Evolutionary conservation across 2,888 invertebrate genomes (phyloP).

Genomic region (Andrena trimmerana): DNA sequence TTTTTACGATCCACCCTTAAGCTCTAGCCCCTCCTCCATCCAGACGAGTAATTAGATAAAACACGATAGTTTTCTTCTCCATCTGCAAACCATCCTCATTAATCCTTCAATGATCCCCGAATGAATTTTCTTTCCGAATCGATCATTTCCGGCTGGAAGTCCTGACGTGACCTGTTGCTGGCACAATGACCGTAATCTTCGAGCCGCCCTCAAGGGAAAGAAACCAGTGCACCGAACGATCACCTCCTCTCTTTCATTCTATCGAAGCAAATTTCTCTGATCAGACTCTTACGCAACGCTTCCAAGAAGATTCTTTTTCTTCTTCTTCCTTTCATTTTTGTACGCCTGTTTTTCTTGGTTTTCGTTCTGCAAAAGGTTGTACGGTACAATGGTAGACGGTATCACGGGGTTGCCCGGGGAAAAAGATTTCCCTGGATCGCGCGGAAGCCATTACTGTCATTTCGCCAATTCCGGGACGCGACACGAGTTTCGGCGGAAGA

Average conservation of each 20-base stretch:
- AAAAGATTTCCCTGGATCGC: not conserved
- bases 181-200: slow-evolving; percentile 54
- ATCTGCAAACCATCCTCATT: not conserved
- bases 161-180: slow-evolving; percentile 41
- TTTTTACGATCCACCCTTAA: not conserved
- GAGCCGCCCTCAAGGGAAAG: not conserved
- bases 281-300: not conserved
- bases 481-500: slow-evolving; percentile 29
- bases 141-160: slow-evolving; percentile 21
- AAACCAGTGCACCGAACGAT: not conserved
- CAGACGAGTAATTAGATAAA: not conserved
- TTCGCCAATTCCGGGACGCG: slow-evolving; percentile 51
- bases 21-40: not conserved
- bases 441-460: slow-evolving; percentile 51
- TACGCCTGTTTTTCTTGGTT: slow-evolving; percentile 2
- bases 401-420: not conserved
- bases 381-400: slow-evolving; percentile 46
- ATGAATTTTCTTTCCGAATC: not conserved
- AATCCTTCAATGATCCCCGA: not conserved
- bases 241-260: not conserved
- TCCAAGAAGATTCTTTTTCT: slow-evolving; percentile 3
- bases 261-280: not conserved
- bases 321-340: not conserved
- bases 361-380: not conserved
- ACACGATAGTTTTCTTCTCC: not conserved